phyloP scores from a whole-genome alignment of 2,113 vertebrate genomes.

The Perca flavescens region DNA sequence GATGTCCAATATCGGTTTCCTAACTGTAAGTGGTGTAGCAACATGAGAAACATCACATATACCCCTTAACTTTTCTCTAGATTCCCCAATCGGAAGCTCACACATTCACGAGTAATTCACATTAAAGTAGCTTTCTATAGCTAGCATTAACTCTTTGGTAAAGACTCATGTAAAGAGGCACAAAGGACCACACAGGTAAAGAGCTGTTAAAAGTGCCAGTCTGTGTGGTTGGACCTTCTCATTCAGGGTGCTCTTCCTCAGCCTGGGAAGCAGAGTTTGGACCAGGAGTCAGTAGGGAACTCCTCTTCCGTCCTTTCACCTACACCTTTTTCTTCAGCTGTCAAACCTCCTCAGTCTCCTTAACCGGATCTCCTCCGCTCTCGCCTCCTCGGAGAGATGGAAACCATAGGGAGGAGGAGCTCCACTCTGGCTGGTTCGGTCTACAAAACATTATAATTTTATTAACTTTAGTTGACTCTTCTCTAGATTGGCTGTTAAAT shows the following conservation, averaged over 20 bases:
- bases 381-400: slow-evolving; percentile 41
- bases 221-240: slow-evolving; percentile 13
- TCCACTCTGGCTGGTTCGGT: slow-evolving; percentile 26
- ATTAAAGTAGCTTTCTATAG: background rate
- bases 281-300: background rate
- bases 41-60: background rate
- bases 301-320: background rate
- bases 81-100: background rate
- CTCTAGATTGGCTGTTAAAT: too few species aligned
- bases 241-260: background rate
- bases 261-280: background rate
- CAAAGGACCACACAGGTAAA: background rate
- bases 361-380: slow-evolving; percentile 70
- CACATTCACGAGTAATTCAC: background rate
- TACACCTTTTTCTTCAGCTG: slow-evolving; percentile 43
- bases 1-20: too few species aligned
- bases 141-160: background rate
- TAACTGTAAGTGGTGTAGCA: background rate
- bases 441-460: slow-evolving; percentile 31
- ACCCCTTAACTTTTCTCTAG: background rate
- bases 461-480: background rate
- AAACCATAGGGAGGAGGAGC: slow-evolving; percentile 64
- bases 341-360: slow-evolving; percentile 78
- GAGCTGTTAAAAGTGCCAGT: background rate
- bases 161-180: background rate